Percentiles rank a stretch among this genome's conserved stretches.
Evolutionary conservation across 92 coral and sea anemone genomes (phyloP).

Genomic region (Bergia sp.): DNA sequence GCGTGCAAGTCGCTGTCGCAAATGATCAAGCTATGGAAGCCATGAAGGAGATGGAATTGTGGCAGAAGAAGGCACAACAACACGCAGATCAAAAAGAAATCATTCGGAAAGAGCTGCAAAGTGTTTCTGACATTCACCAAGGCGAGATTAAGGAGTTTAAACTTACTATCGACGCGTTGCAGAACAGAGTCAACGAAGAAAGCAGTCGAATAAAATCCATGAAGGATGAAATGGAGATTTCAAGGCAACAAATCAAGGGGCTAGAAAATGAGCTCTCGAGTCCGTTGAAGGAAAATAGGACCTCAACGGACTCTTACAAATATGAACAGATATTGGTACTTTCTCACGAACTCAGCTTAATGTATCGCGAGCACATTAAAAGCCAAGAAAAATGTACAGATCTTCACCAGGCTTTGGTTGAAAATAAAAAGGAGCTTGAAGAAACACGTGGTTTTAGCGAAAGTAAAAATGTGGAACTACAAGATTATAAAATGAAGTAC

Average conservation of each 20-base stretch:
- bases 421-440: slow-evolving; percentile 68
- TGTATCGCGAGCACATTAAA: slow-evolving; percentile 64
- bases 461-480: slow-evolving; percentile 64
- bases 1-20: slow-evolving; percentile 53
- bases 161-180: slow-evolving; percentile 2
- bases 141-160: slow-evolving; percentile 53
- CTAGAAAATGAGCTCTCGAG: slow-evolving; percentile 52
- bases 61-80: slow-evolving; percentile 73
- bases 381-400: slow-evolving; percentile 62
- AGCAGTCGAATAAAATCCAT: background rate
- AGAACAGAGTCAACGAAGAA: slow-evolving; percentile 2
- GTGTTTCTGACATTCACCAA: slow-evolving; percentile 55
- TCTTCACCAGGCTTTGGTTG: slow-evolving; percentile 44
- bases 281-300: background rate
- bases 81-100: slow-evolving; percentile 59
- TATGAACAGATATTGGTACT: slow-evolving; percentile 53
- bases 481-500: slow-evolving; percentile 69
- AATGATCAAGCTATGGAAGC: slow-evolving; percentile 67
- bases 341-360: slow-evolving; percentile 62
- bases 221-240: slow-evolving; percentile 60
- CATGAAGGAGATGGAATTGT: slow-evolving; percentile 64
- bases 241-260: slow-evolving; percentile 58
- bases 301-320: slow-evolving; percentile 10
- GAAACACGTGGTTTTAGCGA: slow-evolving; percentile 61
- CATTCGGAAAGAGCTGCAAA: slow-evolving; percentile 33